Base-by-base conservation (phyloP, 1,140 invertebrate species). In the Eufriesea mexicana region DNA sequence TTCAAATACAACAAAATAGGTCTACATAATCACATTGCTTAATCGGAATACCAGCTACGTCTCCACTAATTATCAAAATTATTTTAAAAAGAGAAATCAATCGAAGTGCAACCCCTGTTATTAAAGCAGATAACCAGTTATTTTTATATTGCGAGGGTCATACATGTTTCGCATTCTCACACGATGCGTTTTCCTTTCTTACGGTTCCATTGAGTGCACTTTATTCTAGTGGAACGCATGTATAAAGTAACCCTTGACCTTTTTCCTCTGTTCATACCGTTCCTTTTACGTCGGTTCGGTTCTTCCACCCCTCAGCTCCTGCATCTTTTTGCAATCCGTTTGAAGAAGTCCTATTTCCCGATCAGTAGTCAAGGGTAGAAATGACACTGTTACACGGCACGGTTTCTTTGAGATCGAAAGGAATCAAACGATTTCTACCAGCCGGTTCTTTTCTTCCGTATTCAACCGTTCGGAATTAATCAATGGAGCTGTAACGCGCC, bases 391-490 rank as follows among this genome's bases (percentile, higher is more conserved):
- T 61, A 71, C 68, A 25, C 10, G 18, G 25, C 35, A 72, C 35
- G 16, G 18, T 75, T 61, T 49, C 42, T 75, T 75, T 75, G 57
- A 61, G 25, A 28, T 51, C 12, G 45, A 47, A 20, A 49, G 42
- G 62, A 49, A 75, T 75, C 59, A 64, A 75, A 75, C 73, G 73
- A 49, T 62, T 25, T 6, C 45, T 35, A 12, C 25, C 28, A 28
- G 45, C 25, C 18, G 62, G 8, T 72, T 49, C n/a, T 61, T 64
- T 49, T 51, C 14, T 57, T 20, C 47, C 35, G 25, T 35, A 75
- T 25, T 28, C 72, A 61, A 61, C 55, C 72, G 25, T 28, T 49
- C 45, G 35, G 23, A 64, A 75, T 61, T 62, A 62, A 75, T 75
- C 57, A 62, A 61, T 49, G 73, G 25, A 62, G 59, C 28, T 23